Conservation (phyloP, 2,888 invertebrate species). For the Eilema caniola region DNA sequence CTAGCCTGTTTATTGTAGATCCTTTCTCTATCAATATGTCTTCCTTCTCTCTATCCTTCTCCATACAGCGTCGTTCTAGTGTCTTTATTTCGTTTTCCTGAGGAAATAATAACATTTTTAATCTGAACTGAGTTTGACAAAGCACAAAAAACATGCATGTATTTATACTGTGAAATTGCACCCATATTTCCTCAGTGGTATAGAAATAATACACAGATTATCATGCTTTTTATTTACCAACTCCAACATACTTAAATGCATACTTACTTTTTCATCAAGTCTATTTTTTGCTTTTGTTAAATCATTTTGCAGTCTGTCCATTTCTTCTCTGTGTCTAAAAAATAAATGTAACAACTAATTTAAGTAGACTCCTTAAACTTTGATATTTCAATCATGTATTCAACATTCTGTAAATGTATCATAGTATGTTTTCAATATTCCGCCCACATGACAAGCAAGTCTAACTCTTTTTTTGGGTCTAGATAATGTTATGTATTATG, state of each 20-base stretch:
- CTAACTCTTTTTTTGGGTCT: background rate
- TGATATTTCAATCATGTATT: background rate
- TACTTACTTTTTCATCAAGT: conserved; percentile 84
- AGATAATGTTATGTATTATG: background rate
- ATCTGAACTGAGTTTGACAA: background rate
- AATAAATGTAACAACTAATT: conserved; percentile 13
- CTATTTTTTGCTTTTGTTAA: conserved; percentile 83
- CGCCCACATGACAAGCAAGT: background rate
- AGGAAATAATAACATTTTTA: conserved; percentile 22
- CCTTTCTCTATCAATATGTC: conserved; percentile 88
- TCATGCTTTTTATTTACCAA: too few species aligned
- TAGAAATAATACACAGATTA: too few species aligned
- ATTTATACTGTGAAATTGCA: too few species aligned
- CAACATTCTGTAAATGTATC: too few species aligned
- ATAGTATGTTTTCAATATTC: too few species aligned
- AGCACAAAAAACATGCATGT: too few species aligned
- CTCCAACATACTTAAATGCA: too few species aligned
- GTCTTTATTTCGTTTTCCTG: conserved; percentile 84
- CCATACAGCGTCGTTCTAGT: conserved; percentile 84
- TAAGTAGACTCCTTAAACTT: background rate
- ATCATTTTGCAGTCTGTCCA: conserved; percentile 84
- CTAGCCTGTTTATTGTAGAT: conserved; percentile 88
- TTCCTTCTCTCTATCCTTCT: conserved; percentile 88
- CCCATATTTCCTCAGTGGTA: too few species aligned
- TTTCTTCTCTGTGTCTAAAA: conserved; percentile 82